Evolutionary conservation across 2,888 invertebrate species (phyloP), one percentile per base, ranked within the genome.

Genomic region (Epirrhoe alternata): DNA sequence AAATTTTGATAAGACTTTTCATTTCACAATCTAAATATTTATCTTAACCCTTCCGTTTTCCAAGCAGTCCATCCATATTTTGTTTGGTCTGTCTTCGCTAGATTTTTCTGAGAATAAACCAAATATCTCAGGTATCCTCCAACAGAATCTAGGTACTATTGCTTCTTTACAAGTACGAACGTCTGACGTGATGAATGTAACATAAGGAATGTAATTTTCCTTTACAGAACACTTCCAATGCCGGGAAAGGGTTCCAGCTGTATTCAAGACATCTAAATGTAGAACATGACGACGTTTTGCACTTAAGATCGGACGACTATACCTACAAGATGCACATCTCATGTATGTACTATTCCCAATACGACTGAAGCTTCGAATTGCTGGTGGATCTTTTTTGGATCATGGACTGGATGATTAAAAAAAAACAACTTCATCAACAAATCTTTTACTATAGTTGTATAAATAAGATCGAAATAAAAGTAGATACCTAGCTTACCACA

Each of bases 221-320:
- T 50, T 63, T 53, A 24, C 61, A 65, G 58, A 61, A 56, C 64
- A 66, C 31, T 65, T 63, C 57, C 59, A 53, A 52, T 57, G 35
- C 57, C 49, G 61, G 64, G 59, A 66, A 66, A 69, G 68, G 69
- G 63, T 55, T 69, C 56, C 60, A 62, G 59, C 61, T 51, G 68
- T 67, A 67, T 70, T 67, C 72, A 71, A 74, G 76, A 75, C 72
- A 76, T 79, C 81, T 80, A 77, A 80, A 84, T 80, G 77, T 79
- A 74, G 78, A 74, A 78, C 81, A 82, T 77, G 80, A 84, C 85
- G 76, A 80, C 78, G 77, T 75, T 81, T 77, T 79, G 83, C 85
- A 85, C 84, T 85, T 82, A 83, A 79, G 80, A 80, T 80, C 74
- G 79, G 82, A 79, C 74, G 78, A 74, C 71, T 77, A 24, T 58